Evolutionary conservation across 2,888 invertebrate genomes (phyloP).

Genomic region (Clostera curtula): DNA sequence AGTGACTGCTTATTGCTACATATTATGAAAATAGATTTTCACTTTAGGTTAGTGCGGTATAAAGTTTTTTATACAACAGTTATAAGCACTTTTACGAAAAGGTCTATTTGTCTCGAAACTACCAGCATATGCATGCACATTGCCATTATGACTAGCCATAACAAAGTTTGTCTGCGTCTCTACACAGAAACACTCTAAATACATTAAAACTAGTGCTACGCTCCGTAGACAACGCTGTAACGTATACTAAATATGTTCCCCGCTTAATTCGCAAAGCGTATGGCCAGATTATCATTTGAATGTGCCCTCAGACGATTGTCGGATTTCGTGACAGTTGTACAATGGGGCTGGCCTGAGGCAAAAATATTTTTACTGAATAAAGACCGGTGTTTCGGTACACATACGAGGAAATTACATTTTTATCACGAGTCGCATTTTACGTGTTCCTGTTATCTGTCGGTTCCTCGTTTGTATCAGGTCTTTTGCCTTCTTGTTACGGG

Average conservation of each 20-base stretch:
- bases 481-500: constrained; percentile 22
- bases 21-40: no score
- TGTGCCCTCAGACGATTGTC: constrained; percentile 68
- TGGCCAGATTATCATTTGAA: constrained; percentile 71
- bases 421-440: constrained; percentile 49
- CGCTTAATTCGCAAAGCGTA: constrained; percentile 58
- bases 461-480: constrained; percentile 28
- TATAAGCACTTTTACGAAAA: no score
- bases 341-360: constrained; percentile 51
- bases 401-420: constrained; percentile 54
- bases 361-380: constrained; percentile 55
- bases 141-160: no score
- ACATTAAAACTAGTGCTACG: constrained; percentile 21
- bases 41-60: no score
- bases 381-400: constrained; percentile 42
- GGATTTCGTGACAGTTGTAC: constrained; percentile 61
- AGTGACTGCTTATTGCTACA: no score
- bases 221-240: constrained; percentile 19
- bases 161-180: constrained; percentile 9
- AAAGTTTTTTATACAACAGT: no score
- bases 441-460: constrained; percentile 33
- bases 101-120: no score
- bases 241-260: constrained; percentile 27
- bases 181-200: constrained; percentile 15
- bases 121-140: no score